Evolutionary conservation across 2,888 invertebrate species (phyloP).

Genomic region (Tyria jacobaeae): DNA sequence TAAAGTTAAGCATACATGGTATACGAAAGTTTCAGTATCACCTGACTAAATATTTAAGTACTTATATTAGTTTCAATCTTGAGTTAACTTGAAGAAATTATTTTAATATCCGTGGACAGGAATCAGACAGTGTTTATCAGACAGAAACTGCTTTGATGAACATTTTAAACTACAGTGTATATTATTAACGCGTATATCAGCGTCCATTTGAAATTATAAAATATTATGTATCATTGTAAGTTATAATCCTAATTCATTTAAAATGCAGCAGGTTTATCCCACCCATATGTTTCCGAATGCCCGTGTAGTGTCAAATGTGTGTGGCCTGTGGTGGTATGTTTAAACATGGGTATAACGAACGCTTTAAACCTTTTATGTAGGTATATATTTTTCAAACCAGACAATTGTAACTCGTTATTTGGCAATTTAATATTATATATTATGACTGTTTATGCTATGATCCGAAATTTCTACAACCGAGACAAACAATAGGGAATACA

Average conservation of each 20-base stretch:
- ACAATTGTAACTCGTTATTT: neutral
- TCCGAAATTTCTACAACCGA: too few species aligned
- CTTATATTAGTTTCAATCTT: too few species aligned
- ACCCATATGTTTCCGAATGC: conserved; percentile 12
- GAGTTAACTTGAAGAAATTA: too few species aligned
- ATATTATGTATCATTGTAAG: conserved; percentile 28
- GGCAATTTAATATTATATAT: too few species aligned
- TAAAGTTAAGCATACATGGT: neutral
- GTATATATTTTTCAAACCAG: neutral
- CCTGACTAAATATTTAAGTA: too few species aligned
- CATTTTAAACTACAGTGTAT: neutral
- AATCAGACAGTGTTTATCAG: neutral
- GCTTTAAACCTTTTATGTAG: neutral
- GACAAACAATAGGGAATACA: too few species aligned
- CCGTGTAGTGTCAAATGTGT: conserved; percentile 9
- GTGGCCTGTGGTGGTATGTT: conserved; percentile 8
- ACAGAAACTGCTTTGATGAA: neutral
- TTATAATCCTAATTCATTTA: conserved; percentile 16
- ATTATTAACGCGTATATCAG: conserved; percentile 10
- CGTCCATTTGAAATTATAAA: conserved; percentile 37
- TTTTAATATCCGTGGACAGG: too few species aligned
- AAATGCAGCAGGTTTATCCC: neutral
- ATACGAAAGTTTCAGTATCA: too few species aligned
- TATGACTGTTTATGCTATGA: too few species aligned
- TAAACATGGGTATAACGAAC: neutral